Conservation (phyloP, 2,797 vertebrate genomes). For the Lithobates sylvaticus region DNA sequence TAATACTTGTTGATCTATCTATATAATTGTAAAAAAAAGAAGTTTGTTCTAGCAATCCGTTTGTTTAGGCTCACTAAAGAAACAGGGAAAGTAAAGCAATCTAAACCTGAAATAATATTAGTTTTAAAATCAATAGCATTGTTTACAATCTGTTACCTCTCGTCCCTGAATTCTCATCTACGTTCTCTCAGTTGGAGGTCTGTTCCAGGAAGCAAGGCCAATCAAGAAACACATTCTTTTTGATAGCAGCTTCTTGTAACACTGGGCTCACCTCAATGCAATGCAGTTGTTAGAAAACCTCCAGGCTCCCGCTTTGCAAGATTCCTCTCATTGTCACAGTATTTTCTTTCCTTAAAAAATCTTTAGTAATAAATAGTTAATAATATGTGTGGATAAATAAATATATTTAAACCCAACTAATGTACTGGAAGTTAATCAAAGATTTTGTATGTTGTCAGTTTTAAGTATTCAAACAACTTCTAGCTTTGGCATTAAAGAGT, state of each 20-base stretch:
- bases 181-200: neutral
- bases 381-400: too few relatives aligned
- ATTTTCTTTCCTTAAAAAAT: too few relatives aligned
- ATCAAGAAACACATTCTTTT: neutral
- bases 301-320: too few relatives aligned
- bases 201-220: neutral
- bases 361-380: too few relatives aligned
- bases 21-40: neutral
- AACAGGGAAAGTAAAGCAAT: neutral
- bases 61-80: neutral
- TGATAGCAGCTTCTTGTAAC: neutral
- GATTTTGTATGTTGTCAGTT: too few relatives aligned
- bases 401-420: too few relatives aligned
- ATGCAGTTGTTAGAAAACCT: too few relatives aligned
- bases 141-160: neutral
- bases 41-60: neutral
- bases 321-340: too few relatives aligned
- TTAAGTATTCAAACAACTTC: too few relatives aligned
- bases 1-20: neutral
- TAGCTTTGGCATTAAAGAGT: too few relatives aligned
- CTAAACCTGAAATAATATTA: neutral
- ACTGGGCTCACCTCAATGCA: neutral
- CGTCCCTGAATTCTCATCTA: neutral
- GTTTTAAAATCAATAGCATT: constrained; percentile 10
- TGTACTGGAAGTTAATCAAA: too few relatives aligned